Conservation (phyloP, 2,113 vertebrate species). For the Proteles cristata region DNA sequence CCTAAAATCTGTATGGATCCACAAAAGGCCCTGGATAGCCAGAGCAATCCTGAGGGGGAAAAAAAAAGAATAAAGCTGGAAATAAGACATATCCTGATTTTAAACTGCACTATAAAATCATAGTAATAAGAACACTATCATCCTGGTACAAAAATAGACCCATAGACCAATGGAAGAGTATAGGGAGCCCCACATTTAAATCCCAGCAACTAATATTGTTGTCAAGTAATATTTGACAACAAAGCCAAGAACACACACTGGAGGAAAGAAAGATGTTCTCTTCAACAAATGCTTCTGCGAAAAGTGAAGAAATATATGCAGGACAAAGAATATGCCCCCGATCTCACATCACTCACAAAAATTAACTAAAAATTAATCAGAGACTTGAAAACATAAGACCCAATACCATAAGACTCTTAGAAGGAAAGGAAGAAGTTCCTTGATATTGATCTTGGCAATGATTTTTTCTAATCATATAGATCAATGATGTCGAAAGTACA, state of each 20-base stretch:
- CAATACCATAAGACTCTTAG: neutral
- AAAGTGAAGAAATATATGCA: neutral
- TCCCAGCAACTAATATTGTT: neutral
- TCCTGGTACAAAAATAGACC: neutral
- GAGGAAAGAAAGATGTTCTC: too few relatives aligned
- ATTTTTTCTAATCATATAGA: neutral
- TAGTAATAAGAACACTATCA: neutral
- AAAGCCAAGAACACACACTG: neutral
- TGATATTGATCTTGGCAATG: neutral
- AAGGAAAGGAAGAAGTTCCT: neutral
- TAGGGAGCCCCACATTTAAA: neutral
- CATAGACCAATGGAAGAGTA: neutral
- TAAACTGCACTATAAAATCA: neutral
- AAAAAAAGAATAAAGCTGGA: neutral
- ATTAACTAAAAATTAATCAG: neutral
- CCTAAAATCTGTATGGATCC: neutral
- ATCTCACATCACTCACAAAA: neutral
- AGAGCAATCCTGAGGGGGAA: neutral
- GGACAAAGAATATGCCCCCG: neutral
- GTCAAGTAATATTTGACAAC: neutral
- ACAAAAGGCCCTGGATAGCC: neutral
- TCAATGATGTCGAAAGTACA: neutral
- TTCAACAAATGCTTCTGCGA: neutral
- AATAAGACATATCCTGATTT: neutral
- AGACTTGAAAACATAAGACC: neutral